Evolutionary conservation across 2,888 invertebrate species (phyloP).

Genomic region (Tetranychus truncatus): DNA sequence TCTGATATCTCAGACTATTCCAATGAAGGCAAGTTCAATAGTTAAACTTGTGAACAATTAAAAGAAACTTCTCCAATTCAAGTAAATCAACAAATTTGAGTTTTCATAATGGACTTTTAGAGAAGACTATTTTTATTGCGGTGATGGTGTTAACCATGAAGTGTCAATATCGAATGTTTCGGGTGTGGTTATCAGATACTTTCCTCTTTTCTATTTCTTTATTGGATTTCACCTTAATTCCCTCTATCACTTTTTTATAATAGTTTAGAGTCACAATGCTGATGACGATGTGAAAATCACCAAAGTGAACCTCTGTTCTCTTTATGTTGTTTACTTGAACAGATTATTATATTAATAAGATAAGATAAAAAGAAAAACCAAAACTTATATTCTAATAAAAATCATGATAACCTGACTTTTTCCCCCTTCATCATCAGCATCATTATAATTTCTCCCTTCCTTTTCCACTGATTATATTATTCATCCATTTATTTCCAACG

Average conservation of each 20-base stretch:
- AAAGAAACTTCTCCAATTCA: too few relatives aligned
- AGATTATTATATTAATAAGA: background rate
- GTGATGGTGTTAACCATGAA: background rate
- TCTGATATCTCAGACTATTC: too few relatives aligned
- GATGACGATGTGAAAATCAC: background rate
- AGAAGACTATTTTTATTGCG: background rate
- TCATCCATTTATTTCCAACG: background rate
- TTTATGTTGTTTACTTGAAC: background rate
- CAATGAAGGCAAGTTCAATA: too few relatives aligned
- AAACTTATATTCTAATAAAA: background rate
- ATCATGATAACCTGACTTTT: background rate
- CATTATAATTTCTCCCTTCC: background rate
- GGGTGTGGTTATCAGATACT: background rate
- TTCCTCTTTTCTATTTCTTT: background rate
- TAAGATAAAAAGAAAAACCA: background rate
- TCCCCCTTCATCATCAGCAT: background rate
- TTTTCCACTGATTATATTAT: background rate
- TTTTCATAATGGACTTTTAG: background rate
- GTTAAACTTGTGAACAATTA: too few relatives aligned
- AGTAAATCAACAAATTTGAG: too few relatives aligned
- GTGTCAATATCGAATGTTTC: background rate
- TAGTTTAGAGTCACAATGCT: background rate
- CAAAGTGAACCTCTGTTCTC: background rate
- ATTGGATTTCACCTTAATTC: background rate
- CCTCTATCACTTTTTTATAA: background rate